Percentiles rank a stretch among this genome's conserved stretches.
phyloP scores from a whole-genome alignment of 2,113 vertebrate species.

The Malurus melanocephalus region DNA sequence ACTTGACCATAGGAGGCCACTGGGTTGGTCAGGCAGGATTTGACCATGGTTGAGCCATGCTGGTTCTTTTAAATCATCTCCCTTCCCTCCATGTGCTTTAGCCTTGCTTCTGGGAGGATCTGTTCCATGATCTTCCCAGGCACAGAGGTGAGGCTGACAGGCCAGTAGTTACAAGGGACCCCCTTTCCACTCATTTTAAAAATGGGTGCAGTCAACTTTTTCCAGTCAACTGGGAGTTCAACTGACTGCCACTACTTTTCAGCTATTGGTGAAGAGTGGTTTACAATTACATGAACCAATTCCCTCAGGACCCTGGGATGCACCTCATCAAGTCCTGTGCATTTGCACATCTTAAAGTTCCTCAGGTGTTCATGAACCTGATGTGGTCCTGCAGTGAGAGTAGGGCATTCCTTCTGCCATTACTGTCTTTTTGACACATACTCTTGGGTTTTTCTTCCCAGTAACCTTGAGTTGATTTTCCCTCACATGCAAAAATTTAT shows the following conservation, averaged over 20 bases:
- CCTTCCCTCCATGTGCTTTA: not conserved
- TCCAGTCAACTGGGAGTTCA: not conserved
- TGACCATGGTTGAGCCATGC: not conserved
- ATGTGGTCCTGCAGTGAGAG: not conserved
- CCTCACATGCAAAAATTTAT: not conserved
- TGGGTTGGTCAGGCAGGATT: not conserved
- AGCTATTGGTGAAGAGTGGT: not conserved
- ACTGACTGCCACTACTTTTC: not conserved
- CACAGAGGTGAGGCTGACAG: not conserved
- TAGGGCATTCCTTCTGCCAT: not conserved
- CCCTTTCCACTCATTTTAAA: not conserved
- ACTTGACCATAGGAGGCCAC: not conserved
- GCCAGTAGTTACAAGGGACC: rapidly evolving
- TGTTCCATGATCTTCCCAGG: not conserved
- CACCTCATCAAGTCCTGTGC: rapidly evolving
- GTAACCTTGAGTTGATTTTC: not conserved
- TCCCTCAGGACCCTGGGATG: not conserved
- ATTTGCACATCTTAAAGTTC: not conserved
- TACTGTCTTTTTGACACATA: not conserved
- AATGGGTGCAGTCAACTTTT: not conserved
- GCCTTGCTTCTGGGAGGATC: not conserved
- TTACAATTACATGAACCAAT: not conserved
- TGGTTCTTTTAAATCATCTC: not conserved
- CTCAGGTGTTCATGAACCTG: not conserved
- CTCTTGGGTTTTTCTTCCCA: not conserved